Evolutionary conservation across 1,140 invertebrate genomes (phyloP).

Genomic region (Nymphalis io): DNA sequence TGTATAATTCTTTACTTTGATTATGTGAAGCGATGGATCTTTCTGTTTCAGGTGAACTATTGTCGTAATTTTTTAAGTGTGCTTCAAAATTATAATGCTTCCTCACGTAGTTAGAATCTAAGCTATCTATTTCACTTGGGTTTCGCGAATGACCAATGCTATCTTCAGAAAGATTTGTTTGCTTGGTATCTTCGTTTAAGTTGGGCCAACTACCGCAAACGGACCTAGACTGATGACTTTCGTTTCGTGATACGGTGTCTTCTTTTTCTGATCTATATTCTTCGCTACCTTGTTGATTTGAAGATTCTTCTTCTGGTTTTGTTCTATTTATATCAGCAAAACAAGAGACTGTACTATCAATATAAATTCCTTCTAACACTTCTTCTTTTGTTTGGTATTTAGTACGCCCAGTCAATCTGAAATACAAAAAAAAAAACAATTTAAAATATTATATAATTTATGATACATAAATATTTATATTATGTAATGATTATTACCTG

Average conservation of each 20-base stretch:
- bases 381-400: conserved; percentile 80
- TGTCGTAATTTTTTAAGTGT: conserved; percentile 72
- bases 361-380: conserved; percentile 78
- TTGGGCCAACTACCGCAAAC: conserved; percentile 74
- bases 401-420: conserved; percentile 72
- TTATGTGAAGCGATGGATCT: conserved; percentile 57
- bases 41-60: conserved; percentile 74
- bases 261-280: conserved; percentile 62
- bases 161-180: conserved; percentile 71
- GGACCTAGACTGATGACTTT: conserved; percentile 65
- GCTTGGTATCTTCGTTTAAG: conserved; percentile 70
- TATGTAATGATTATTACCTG: conserved; percentile 69
- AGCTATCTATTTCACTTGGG: conserved; percentile 83
- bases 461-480: no score
- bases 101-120: conserved; percentile 85
- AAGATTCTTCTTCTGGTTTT: conserved; percentile 57
- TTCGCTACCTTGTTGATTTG: conserved; percentile 41
- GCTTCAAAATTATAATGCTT: conserved; percentile 80
- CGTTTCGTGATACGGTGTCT: conserved; percentile 56
- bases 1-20: conserved; percentile 68
- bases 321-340: conserved; percentile 77
- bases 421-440: conserved; percentile 46
- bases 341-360: conserved; percentile 77
- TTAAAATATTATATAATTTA: not conserved
- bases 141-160: conserved; percentile 75